These are phyloP conservation scores for Spicauda simplicius DNA, from an alignment of 2,888 invertebrate species.

Conservation along the genomic window DNA sequence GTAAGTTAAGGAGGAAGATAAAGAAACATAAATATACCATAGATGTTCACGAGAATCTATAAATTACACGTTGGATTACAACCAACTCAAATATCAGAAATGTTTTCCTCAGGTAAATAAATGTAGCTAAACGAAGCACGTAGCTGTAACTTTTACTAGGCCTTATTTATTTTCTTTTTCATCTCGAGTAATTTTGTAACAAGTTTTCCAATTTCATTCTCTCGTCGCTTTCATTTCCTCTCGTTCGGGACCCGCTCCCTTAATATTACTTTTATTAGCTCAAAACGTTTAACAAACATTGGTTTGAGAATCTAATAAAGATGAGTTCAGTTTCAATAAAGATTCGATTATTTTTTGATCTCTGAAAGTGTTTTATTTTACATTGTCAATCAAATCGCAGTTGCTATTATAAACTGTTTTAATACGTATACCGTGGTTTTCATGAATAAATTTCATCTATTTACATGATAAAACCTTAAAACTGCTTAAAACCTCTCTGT, in stretches of 20 bases:
- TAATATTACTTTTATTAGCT: conserved; percentile 83
- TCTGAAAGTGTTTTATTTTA: conserved; percentile 11
- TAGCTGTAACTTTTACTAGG: conserved; percentile 68
- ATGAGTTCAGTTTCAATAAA: conserved; percentile 66
- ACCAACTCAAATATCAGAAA: conserved; percentile 46
- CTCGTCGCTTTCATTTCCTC: conserved; percentile 82
- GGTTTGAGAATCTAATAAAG: conserved; percentile 75
- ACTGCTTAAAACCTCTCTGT: too few relatives aligned
- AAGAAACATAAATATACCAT: background rate
- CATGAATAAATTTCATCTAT: background rate
- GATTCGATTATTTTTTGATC: conserved; percentile 46
- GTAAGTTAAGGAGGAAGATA: background rate
- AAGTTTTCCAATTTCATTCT: conserved; percentile 85
- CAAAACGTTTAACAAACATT: conserved; percentile 82
- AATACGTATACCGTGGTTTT: background rate
- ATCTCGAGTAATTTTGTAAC: conserved; percentile 79
- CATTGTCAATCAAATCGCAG: background rate
- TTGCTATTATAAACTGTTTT: too few relatives aligned
- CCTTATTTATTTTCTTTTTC: conserved; percentile 78
- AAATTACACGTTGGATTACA: conserved; percentile 4
- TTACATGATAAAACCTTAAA: too few relatives aligned
- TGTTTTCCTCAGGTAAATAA: conserved; percentile 50
- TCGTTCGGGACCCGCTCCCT: conserved; percentile 67
- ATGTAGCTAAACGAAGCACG: conserved; percentile 54
- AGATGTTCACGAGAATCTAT: background rate